A percentile compares a stretch with the other conserved stretches of the same genome.
phyloP scores from a whole-genome alignment of 2,113 vertebrate species.

The Oxyruncus cristatus region DNA sequence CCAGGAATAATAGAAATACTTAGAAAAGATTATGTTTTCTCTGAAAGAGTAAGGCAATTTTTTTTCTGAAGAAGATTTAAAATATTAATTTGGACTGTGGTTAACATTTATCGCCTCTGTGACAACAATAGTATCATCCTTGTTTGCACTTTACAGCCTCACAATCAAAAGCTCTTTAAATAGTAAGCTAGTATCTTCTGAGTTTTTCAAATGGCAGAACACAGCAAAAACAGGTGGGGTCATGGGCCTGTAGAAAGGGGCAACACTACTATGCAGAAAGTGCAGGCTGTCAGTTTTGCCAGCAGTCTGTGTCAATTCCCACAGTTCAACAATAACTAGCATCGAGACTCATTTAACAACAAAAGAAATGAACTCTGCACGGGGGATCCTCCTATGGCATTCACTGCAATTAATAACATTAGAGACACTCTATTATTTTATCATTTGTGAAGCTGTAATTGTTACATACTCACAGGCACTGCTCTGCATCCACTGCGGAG shows the following conservation, averaged over 20 bases:
- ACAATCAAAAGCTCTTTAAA: neutral
- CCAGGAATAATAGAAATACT: neutral
- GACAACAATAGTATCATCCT: neutral
- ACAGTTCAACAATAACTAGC: constrained; percentile 44
- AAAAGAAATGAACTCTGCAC: constrained; percentile 38
- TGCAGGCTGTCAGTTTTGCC: neutral
- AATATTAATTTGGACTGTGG: neutral
- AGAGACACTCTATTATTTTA: constrained; percentile 17
- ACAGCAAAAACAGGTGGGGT: neutral
- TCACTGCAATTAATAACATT: constrained; percentile 26
- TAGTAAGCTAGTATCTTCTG: neutral
- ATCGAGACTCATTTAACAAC: constrained; percentile 7
- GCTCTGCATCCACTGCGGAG: neutral
- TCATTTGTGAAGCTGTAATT: neutral
- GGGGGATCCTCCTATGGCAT: neutral
- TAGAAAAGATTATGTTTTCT: neutral
- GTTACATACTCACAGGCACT: neutral
- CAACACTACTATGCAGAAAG: neutral
- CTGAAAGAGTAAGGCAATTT: neutral
- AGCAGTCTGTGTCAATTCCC: neutral
- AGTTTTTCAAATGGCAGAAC: neutral
- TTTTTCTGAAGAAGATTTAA: neutral
- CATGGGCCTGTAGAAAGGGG: neutral
- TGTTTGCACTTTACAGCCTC: neutral
- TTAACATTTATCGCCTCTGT: constrained; percentile 12